Percentiles rank a stretch among this genome's conserved stretches.
Evolutionary conservation across 2,888 invertebrate species (phyloP).

Genomic region (Drymonia ruficornis): DNA sequence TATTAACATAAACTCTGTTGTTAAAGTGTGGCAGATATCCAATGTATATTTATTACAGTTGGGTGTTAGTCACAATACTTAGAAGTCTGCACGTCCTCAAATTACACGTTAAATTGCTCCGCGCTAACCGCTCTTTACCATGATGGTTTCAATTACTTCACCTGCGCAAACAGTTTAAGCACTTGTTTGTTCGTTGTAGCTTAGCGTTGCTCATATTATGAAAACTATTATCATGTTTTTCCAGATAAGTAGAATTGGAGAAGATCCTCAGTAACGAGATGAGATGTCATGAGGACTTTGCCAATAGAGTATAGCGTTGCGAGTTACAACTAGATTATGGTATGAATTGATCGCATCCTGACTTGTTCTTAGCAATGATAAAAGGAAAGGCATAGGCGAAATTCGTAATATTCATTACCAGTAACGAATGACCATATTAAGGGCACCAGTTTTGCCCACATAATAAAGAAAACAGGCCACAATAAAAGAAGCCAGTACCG

Average conservation of each 20-base stretch:
- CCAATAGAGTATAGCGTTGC: no score
- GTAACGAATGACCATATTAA: not conserved
- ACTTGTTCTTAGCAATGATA: no score
- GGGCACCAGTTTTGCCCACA: not conserved
- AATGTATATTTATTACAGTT: not conserved
- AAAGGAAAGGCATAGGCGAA: not conserved
- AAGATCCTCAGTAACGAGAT: no score
- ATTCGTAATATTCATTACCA: not conserved
- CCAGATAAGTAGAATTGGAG: no score
- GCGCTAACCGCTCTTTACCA: not conserved
- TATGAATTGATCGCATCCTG: no score
- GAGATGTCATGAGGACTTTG: no score
- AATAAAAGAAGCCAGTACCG: not conserved
- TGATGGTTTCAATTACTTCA: not conserved
- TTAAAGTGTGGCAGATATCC: not conserved
- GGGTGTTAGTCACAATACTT: not conserved
- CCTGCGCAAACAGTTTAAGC: not conserved
- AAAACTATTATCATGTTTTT: not conserved
- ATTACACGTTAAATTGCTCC: constrained; percentile 11
- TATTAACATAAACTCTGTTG: no score
- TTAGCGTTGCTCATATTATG: not conserved
- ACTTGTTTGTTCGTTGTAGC: not conserved
- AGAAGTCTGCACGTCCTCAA: constrained; percentile 8
- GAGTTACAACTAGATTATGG: no score
- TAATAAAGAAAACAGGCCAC: not conserved